phyloP scores from a whole-genome alignment of 2,888 invertebrate species.

The Frankliniella intonsa region DNA sequence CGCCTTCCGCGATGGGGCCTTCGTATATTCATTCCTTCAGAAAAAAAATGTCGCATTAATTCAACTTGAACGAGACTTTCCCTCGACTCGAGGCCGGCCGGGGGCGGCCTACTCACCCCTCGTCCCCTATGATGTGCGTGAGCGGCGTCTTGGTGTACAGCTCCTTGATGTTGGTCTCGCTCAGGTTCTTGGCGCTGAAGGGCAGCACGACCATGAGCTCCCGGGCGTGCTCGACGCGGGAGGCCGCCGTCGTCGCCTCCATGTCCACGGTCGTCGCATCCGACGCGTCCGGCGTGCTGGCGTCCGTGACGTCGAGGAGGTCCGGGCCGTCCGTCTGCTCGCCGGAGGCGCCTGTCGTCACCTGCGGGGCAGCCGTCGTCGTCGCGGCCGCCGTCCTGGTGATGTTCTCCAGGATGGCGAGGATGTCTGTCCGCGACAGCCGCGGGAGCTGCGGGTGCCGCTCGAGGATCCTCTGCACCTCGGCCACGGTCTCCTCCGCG shows the following conservation, averaged over 20 bases:
- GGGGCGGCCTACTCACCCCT: neutral
- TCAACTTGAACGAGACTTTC: neutral
- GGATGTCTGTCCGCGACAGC: constrained; percentile 59
- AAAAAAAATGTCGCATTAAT: neutral
- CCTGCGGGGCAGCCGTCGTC: neutral
- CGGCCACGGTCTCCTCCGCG: constrained; percentile 59
- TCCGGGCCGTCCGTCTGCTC: neutral
- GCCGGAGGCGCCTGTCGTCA: neutral
- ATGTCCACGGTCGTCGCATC: neutral
- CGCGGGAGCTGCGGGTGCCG: constrained; percentile 59
- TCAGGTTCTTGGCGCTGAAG: constrained; percentile 55
- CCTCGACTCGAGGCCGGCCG: neutral
- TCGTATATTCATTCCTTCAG: neutral
- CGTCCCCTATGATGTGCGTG: constrained; percentile 35
- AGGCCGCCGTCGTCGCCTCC: constrained; percentile 36
- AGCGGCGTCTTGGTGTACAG: constrained; percentile 63
- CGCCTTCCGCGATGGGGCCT: neutral
- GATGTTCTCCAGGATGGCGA: constrained; percentile 63
- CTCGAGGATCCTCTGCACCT: constrained; percentile 61
- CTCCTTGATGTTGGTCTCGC: constrained; percentile 54
- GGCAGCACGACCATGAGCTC: constrained; percentile 65
- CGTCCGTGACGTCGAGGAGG: neutral
- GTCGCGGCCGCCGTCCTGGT: constrained; percentile 41
- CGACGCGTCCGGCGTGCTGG: neutral
- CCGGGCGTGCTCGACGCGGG: constrained; percentile 47